Percentiles rank a stretch among this genome's conserved stretches.
phyloP scores from a whole-genome alignment of 2,888 invertebrate species.

The Trypoxylon attenuatum region DNA sequence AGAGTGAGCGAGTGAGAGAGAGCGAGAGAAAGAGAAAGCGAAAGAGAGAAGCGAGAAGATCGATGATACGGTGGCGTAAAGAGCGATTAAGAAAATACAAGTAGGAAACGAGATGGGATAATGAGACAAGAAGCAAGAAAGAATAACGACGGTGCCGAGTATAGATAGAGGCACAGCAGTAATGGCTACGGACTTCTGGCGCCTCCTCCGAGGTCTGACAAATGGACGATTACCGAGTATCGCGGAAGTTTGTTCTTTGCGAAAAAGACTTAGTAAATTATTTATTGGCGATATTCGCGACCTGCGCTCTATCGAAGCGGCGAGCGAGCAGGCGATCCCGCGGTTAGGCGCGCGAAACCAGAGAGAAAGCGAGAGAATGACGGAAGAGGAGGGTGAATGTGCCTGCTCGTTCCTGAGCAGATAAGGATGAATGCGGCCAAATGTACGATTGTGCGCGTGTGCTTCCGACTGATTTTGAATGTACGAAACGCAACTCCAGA shows the following conservation, averaged over 20 bases:
- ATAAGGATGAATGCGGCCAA: slow-evolving; percentile 28
- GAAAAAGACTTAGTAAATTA: slow-evolving; percentile 72
- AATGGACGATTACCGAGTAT: slow-evolving; percentile 46
- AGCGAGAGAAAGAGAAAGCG: background rate
- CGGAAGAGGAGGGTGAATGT: background rate
- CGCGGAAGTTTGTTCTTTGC: slow-evolving; percentile 64
- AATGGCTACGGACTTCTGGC: slow-evolving; percentile 10
- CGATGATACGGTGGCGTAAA: slow-evolving; percentile 1
- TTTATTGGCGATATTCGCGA: slow-evolving; percentile 69
- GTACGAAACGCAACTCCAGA: slow-evolving; percentile 9
- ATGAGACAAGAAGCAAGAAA: slow-evolving; percentile 1
- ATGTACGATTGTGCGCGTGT: slow-evolving; percentile 25
- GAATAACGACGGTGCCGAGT: background rate
- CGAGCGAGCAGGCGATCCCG: slow-evolving; percentile 21
- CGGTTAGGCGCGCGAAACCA: slow-evolving; percentile 13
- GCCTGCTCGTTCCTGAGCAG: slow-evolving; percentile 7
- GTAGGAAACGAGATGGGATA: too few species aligned
- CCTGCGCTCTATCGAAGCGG: slow-evolving; percentile 49
- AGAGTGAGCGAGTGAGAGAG: background rate
- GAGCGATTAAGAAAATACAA: too few species aligned
- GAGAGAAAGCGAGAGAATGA: background rate
- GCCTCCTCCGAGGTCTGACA: slow-evolving; percentile 25
- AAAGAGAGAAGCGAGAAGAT: background rate
- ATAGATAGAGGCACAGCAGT: background rate
- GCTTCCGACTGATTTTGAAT: slow-evolving; percentile 2